phyloP scores from a whole-genome alignment of 2,888 invertebrate genomes.

The Hirtodrosophila histrioides region DNA sequence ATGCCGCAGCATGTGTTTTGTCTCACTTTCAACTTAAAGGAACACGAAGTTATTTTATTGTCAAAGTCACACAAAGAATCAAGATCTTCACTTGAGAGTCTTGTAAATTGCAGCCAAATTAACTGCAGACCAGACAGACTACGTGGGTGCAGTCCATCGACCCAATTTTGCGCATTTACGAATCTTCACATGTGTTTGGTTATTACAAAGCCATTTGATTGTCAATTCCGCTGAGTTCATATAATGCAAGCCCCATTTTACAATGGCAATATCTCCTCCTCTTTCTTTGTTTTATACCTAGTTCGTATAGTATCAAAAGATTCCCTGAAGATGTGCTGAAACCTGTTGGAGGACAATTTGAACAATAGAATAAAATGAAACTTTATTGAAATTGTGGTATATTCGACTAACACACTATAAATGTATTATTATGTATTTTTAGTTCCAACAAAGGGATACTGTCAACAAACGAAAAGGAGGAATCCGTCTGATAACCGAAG shows the following conservation, averaged over 20 bases:
- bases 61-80: constrained; percentile 40
- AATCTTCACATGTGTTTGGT: constrained; percentile 38
- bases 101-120: constrained; percentile 57
- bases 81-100: constrained; percentile 54
- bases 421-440: too few species aligned
- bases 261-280: too few species aligned
- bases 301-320: too few species aligned
- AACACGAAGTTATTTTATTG: constrained; percentile 39
- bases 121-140: constrained; percentile 30
- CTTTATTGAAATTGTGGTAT: too few species aligned
- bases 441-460: constrained; percentile 4
- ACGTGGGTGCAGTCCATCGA: constrained; percentile 56
- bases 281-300: too few species aligned
- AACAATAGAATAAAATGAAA: too few species aligned
- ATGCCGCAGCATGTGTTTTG: constrained; percentile 11
- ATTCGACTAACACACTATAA: too few species aligned
- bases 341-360: too few species aligned
- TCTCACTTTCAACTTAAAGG: constrained; percentile 47
- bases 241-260: too few species aligned
- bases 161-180: constrained; percentile 16
- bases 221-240: constrained; percentile 38
- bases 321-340: too few species aligned
- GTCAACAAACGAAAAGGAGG: constrained; percentile 5
- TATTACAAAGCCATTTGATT: constrained; percentile 62
- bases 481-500: not conserved